These are phyloP conservation scores for Orthosia gracilis DNA, from an alignment of 2,888 invertebrate genomes.

Conservation along the genomic window DNA sequence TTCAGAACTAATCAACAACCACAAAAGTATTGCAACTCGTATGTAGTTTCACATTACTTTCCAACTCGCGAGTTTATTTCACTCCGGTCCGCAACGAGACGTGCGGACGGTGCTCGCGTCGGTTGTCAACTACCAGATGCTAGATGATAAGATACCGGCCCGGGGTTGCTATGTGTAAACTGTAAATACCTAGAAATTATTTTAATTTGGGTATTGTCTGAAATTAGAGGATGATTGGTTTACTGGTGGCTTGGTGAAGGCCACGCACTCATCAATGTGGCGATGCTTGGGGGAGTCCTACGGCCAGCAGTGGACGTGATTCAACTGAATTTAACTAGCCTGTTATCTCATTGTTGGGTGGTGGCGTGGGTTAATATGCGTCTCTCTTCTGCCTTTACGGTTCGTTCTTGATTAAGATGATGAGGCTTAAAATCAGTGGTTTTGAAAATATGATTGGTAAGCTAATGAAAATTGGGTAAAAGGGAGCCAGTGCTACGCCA, in stretches of 20 bases:
- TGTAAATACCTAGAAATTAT: slow-evolving; percentile 33
- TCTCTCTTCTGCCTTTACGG: no score
- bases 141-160: slow-evolving; percentile 70
- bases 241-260: neutral
- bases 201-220: neutral
- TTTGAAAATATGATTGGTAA: no score
- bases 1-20: slow-evolving; percentile 53
- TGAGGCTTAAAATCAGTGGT: no score
- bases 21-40: slow-evolving; percentile 43
- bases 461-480: no score
- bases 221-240: neutral
- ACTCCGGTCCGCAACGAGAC: slow-evolving; percentile 35
- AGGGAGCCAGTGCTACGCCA: neutral
- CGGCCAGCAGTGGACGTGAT: neutral
- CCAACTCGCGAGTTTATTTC: slow-evolving; percentile 53
- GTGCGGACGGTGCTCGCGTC: slow-evolving; percentile 56
- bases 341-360: no score
- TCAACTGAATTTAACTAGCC: neutral
- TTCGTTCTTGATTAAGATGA: no score
- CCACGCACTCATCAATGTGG: neutral
- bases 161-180: slow-evolving; percentile 58
- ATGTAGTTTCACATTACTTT: slow-evolving; percentile 54
- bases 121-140: slow-evolving; percentile 68
- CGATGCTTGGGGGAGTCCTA: neutral
- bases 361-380: no score